Evolutionary conservation across 2,113 vertebrate species (phyloP).

Genomic region (Aegithalos caudatus): DNA sequence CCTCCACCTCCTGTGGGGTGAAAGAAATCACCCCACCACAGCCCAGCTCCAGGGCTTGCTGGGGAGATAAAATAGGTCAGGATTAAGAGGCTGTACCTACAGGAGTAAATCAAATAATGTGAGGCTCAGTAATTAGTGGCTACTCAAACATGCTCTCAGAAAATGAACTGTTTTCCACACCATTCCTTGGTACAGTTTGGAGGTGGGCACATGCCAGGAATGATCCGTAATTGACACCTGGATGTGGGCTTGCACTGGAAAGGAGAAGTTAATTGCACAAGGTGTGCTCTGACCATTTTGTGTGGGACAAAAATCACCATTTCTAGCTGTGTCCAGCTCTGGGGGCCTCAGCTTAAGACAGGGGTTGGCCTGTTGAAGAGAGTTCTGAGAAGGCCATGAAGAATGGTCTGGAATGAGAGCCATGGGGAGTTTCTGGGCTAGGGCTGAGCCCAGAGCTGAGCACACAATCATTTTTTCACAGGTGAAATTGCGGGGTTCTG

Average conservation of each 20-base stretch:
- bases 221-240: background rate
- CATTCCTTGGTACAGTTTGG: background rate
- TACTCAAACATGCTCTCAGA: background rate
- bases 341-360: background rate
- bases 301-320: background rate
- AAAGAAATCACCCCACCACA: background rate
- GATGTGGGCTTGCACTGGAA: background rate
- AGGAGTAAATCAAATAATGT: accelerated
- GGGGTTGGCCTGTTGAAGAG: background rate
- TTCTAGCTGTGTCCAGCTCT: background rate
- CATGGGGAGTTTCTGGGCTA: accelerated
- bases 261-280: background rate
- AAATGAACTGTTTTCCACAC: background rate
- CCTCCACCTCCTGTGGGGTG: background rate
- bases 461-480: accelerated
- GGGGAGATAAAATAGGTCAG: background rate
- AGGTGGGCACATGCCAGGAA: background rate
- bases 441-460: background rate
- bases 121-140: background rate
- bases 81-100: background rate
- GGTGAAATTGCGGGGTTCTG: background rate
- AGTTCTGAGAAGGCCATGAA: background rate
- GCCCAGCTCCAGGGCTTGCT: accelerated
- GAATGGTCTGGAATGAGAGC: accelerated
- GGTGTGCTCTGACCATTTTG: background rate